These are phyloP conservation scores for Penaeus japonicus DNA, from an alignment of 1,140 invertebrate genomes.

Conservation along the genomic window DNA sequence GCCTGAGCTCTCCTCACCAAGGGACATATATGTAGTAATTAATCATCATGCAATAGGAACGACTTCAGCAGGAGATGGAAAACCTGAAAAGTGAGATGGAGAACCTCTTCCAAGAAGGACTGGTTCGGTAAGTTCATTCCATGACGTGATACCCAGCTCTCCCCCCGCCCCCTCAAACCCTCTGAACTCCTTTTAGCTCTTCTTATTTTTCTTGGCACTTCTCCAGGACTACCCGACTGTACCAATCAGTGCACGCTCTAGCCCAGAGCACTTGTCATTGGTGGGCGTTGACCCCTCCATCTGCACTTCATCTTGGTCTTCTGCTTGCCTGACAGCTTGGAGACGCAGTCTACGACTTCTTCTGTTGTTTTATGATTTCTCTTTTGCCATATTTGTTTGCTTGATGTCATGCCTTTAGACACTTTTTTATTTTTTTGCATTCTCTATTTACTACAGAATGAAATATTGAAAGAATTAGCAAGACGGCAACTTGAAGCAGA, in stretches of 20 bases:
- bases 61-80: conserved; percentile 47
- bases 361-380: neutral
- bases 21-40: neutral
- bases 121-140: conserved; percentile 47
- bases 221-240: conserved; percentile 6
- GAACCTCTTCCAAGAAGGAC: conserved; percentile 39
- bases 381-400: conserved; percentile 35
- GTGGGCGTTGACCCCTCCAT: conserved; percentile 13
- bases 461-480: conserved; percentile 86
- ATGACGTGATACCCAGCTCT: neutral
- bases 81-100: conserved; percentile 54
- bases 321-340: conserved; percentile 33
- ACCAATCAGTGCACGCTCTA: conserved; percentile 3
- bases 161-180: neutral
- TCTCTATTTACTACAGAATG: conserved; percentile 66
- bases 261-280: conserved; percentile 14
- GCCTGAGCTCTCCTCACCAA: too few relatives aligned
- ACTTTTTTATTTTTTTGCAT: conserved; percentile 56
- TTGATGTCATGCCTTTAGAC: conserved; percentile 30
- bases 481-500: conserved; percentile 89
- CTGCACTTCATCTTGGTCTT: conserved; percentile 16
- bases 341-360: conserved; percentile 15
- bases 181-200: neutral
- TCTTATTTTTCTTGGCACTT: neutral
- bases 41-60: conserved; percentile 41